Evolutionary conservation across 2,888 invertebrate species (phyloP), one percentile per base, ranked within the genome.

Genomic region (Ephialtes manifestator): DNA sequence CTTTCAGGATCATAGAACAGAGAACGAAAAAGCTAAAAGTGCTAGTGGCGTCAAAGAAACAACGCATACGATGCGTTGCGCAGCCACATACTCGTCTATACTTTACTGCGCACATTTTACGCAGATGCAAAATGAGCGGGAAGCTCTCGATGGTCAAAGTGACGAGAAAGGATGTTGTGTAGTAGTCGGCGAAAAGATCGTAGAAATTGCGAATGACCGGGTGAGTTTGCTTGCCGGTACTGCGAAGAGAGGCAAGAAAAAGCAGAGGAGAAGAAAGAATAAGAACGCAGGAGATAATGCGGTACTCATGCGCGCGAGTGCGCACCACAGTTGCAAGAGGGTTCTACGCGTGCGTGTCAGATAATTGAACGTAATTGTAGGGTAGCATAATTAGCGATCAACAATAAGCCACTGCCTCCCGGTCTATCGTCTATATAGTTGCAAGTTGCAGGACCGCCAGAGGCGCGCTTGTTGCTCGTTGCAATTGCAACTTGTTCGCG

Each of bases 381-480:
- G 89, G 89, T 88, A 89, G 90, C 91, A 92, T 93, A 93, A 93
- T 93, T 93, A 93, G 93, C 91, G 91, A 93, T 92, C 93, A 91
- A 93, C 93, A 93, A 93, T 93, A 92, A 91, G 90, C 89, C 84
- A 65, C 87, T 86, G 75, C 31, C 35, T 65, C 20, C 65, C 48
- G 8, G 28, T 28, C 70, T 63, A 31, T 53, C 35, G 46, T 35
- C 7, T 15, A 15, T 35, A 28, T 7, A 53, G 71, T 53, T 65
- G 51, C 68, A 46, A 58, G 65, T 35, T 46, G 39, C 55, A 46
- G 71, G n/a, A 53, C 43, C 71, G 55, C 83, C 65, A 18, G 72
- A 71, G 60, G 78, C 68, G 55, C 39, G 43, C 20, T 46, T 46
- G 20, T 48, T 48, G 35, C 35, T 31, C 76, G 48, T 63, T 60